Conservation (phyloP, 2,797 vertebrate genomes). For the Myripristis murdjan region DNA sequence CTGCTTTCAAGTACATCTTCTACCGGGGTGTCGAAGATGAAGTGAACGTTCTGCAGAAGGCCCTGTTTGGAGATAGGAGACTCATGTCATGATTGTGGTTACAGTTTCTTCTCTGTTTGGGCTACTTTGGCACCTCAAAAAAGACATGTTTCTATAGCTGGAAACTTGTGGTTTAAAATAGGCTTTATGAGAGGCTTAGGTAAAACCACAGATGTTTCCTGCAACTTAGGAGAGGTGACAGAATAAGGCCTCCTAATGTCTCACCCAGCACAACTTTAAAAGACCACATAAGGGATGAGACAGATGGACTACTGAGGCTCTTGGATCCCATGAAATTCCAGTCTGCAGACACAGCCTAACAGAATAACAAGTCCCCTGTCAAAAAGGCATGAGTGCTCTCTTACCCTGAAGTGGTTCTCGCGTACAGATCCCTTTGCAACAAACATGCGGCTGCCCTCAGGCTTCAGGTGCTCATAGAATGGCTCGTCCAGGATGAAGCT, state of each 20-base stretch:
- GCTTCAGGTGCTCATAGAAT: slow-evolving; percentile 93
- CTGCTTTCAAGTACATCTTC: slow-evolving; percentile 91
- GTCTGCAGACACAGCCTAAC: not conserved
- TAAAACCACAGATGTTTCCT: slow-evolving; percentile 45
- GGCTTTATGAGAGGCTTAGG: slow-evolving; percentile 43
- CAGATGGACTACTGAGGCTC: slow-evolving; percentile 15
- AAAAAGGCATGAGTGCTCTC: slow-evolving; percentile 43
- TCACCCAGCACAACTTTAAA: not conserved
- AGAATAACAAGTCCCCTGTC: not conserved
- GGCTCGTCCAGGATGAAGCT: slow-evolving; percentile 95
- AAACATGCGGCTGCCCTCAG: slow-evolving; percentile 91
- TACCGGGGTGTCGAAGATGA: slow-evolving; percentile 92
- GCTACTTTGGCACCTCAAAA: slow-evolving; percentile 28
- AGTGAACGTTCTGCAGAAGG: slow-evolving; percentile 92
- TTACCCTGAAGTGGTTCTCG: slow-evolving; percentile 97
- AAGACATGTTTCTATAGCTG: slow-evolving; percentile 39
- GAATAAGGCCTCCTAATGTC: slow-evolving; percentile 17
- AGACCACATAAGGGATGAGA: slow-evolving; percentile 27
- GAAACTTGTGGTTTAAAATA: slow-evolving; percentile 38
- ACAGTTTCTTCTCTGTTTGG: not conserved
- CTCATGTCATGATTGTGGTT: not conserved
- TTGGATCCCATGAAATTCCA: slow-evolving; percentile 21
- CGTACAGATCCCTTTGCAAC: slow-evolving; percentile 92
- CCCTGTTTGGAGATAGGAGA: slow-evolving; percentile 85
- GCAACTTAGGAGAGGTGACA: slow-evolving; percentile 26